phyloP scores from a whole-genome alignment of 2,797 vertebrate genomes.

The Sebastiscus albofasciatus region DNA sequence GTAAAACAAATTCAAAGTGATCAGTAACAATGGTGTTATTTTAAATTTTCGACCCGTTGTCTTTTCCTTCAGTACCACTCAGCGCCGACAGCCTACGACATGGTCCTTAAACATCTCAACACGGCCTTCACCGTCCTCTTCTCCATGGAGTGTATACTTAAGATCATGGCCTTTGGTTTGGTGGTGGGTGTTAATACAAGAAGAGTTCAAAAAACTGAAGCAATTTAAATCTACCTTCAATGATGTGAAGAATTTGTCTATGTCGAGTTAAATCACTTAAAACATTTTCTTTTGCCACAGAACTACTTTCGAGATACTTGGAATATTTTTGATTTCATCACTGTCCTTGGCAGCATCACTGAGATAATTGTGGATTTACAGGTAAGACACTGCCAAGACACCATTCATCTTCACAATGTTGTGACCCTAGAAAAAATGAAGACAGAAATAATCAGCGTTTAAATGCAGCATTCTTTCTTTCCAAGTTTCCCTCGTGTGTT shows the following conservation, averaged over 20 bases:
- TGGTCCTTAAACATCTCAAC: constrained; percentile 95
- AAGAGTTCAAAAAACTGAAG: not conserved
- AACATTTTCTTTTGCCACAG: constrained; percentile 70
- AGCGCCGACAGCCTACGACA: constrained; percentile 93
- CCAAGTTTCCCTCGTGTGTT: constrained; percentile 37
- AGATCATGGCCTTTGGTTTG: constrained; percentile 96
- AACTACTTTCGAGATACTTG: constrained; percentile 99
- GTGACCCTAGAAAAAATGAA: constrained; percentile 16
- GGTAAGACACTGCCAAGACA: constrained; percentile 79
- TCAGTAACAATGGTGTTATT: not conserved
- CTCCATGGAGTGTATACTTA: constrained; percentile 96
- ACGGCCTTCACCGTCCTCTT: constrained; percentile 98
- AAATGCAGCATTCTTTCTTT: constrained; percentile 22
- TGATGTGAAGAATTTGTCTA: not conserved
- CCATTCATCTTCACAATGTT: constrained; percentile 31
- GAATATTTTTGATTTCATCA: constrained; percentile 99
- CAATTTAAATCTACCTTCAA: not conserved
- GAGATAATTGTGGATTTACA: constrained; percentile 98
- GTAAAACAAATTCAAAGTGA: not conserved
- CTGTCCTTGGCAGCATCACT: constrained; percentile 95
- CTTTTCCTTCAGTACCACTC: constrained; percentile 89
- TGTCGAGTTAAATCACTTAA: not conserved
- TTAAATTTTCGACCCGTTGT: not conserved
- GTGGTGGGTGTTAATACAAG: constrained; percentile 83
- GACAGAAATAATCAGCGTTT: not conserved